Percentiles rank a stretch among this genome's conserved stretches.
Conservation (phyloP, 2,113 vertebrate genomes). For the Caloenas nicobarica region DNA sequence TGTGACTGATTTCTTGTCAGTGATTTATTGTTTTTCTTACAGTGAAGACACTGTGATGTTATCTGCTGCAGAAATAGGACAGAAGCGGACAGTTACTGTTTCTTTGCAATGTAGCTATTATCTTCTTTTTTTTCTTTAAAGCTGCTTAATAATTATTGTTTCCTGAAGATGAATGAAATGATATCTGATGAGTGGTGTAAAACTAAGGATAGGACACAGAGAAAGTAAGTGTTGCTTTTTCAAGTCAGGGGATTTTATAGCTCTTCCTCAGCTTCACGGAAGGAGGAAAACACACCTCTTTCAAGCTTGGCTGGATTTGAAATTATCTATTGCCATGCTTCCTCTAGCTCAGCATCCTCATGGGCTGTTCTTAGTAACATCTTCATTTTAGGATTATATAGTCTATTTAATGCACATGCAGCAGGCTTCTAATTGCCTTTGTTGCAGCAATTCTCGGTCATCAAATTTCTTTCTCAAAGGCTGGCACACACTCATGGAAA, state of each 20-base stretch:
- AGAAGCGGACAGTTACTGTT: not conserved
- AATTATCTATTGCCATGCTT: constrained; percentile 17
- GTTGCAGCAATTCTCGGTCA: not conserved
- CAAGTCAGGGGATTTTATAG: not conserved
- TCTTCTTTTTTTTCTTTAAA: not conserved
- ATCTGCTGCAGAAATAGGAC: not conserved
- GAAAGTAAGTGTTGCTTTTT: not conserved
- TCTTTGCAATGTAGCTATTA: not conserved
- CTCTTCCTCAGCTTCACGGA: not conserved
- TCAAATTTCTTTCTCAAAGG: not conserved
- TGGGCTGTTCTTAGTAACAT: not conserved
- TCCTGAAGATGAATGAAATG: not conserved
- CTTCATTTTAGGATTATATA: constrained; percentile 4
- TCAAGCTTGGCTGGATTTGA: constrained; percentile 1
- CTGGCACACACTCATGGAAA: not conserved
- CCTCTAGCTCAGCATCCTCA: constrained; percentile 36
- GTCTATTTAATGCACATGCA: not conserved
- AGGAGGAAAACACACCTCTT: not conserved
- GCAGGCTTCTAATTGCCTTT: not conserved
- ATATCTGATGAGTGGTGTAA: not conserved
- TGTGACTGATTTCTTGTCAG: not conserved
- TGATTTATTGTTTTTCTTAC: not conserved
- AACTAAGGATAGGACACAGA: not conserved
- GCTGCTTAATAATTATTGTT: not conserved
- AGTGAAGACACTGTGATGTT: not conserved